A percentile compares a stretch with the other conserved stretches of the same genome.
phyloP scores from a whole-genome alignment of 2,113 vertebrate species.

The Triplophysa siluroides region DNA sequence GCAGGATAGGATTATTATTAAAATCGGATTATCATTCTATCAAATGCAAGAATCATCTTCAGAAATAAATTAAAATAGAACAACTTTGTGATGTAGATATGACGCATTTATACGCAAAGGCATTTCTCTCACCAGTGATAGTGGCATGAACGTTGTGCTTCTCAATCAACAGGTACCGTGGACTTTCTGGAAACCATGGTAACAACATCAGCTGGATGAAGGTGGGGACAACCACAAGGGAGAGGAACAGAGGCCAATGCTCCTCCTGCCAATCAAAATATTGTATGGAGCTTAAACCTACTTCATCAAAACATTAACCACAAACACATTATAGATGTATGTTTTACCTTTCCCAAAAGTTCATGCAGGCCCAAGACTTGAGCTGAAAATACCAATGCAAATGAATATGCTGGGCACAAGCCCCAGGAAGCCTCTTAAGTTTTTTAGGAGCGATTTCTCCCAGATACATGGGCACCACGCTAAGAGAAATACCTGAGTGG shows the following conservation, averaged over 20 bases:
- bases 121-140: conserved; percentile 76
- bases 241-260: conserved; percentile 86
- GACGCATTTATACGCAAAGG: not conserved
- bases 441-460: conserved; percentile 89
- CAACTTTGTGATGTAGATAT: too few relatives aligned
- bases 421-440: conserved; percentile 84
- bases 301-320: too few relatives aligned
- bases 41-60: not conserved
- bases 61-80: not conserved
- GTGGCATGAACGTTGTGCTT: conserved; percentile 79
- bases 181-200: conserved; percentile 90
- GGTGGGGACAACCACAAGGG: conserved; percentile 79
- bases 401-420: conserved; percentile 88
- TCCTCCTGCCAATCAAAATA: conserved; percentile 75
- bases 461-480: conserved; percentile 89
- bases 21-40: too few relatives aligned
- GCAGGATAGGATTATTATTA: not conserved
- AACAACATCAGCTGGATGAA: conserved; percentile 83
- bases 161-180: conserved; percentile 88
- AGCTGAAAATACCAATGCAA: conserved; percentile 82
- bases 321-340: not conserved
- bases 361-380: conserved; percentile 86
- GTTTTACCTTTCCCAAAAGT: conserved; percentile 81
- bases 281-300: not conserved
- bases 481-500: conserved; percentile 81